phyloP scores from a whole-genome alignment of 2,888 invertebrate species.

The Dione juno region DNA sequence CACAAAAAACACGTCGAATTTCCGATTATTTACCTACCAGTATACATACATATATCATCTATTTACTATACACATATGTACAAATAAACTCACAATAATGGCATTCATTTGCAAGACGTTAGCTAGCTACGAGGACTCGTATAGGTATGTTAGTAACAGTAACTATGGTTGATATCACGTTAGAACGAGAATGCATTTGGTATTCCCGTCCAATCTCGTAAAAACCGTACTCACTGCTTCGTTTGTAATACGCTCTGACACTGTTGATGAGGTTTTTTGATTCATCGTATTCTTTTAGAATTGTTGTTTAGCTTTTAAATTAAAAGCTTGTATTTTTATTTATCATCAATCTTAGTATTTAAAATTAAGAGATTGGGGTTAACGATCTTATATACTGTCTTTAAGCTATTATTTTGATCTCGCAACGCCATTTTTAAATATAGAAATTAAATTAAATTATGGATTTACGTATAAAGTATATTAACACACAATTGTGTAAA shows the following conservation, averaged over 20 bases:
- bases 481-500: no score
- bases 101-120: constrained; percentile 2
- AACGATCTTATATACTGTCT: background rate
- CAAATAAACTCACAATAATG: no score
- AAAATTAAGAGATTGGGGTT: constrained; percentile 3
- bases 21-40: no score
- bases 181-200: constrained; percentile 37
- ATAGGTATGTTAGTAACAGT: constrained; percentile 15
- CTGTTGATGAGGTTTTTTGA: constrained; percentile 38
- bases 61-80: no score
- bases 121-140: no score
- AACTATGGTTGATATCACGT: constrained; percentile 23
- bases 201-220: constrained; percentile 43
- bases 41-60: no score
- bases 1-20: no score
- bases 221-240: constrained; percentile 40
- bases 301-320: constrained; percentile 25
- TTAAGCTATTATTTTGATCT: no score
- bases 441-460: no score
- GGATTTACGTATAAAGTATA: no score
- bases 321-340: constrained; percentile 1
- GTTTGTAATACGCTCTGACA: constrained; percentile 37
- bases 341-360: constrained; percentile 1
- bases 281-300: constrained; percentile 20
- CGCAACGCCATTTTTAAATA: no score